Percentiles rank a stretch among this genome's conserved stretches.
Evolutionary conservation across 2,888 invertebrate genomes (phyloP).

Genomic region (Tetanocera ferruginea): DNA sequence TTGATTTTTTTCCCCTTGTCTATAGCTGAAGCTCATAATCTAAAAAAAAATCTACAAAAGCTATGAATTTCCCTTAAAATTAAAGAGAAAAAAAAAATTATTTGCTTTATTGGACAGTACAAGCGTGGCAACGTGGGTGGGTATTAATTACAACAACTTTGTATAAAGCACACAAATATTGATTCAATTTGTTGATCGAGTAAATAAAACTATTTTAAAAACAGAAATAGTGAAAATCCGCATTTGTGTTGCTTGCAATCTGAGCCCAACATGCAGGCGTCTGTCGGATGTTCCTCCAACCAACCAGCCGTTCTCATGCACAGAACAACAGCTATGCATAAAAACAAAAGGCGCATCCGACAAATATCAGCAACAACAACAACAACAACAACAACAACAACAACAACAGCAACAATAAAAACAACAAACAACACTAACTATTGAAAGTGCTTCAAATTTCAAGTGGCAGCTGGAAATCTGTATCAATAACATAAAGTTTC

Average conservation of each 20-base stretch:
- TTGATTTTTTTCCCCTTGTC: too few relatives aligned
- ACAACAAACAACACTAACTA: neutral
- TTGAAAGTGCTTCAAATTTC: constrained; percentile 24
- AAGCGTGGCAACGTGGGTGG: too few relatives aligned
- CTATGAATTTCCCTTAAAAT: neutral
- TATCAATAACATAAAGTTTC: constrained; percentile 20
- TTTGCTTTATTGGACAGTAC: too few relatives aligned
- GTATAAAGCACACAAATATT: constrained; percentile 5
- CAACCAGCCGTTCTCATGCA: neutral
- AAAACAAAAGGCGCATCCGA: neutral
- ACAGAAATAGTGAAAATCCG: constrained; percentile 1
- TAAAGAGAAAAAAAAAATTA: neutral
- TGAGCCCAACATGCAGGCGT: neutral
- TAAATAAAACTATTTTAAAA: constrained; percentile 14
- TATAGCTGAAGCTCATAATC: too few relatives aligned
- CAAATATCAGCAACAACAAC: neutral
- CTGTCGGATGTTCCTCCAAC: neutral
- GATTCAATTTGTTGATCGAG: constrained; percentile 21
- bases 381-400: neutral
- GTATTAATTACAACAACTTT: constrained; percentile 33
- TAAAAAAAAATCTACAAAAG: too few relatives aligned
- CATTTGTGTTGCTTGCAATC: constrained; percentile 18
- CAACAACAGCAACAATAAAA: neutral
- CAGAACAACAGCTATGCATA: neutral
- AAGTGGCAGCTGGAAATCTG: constrained; percentile 32